phyloP scores from a whole-genome alignment of 2,888 invertebrate genomes.

The Sphaerolaimus hirsutus region DNA sequence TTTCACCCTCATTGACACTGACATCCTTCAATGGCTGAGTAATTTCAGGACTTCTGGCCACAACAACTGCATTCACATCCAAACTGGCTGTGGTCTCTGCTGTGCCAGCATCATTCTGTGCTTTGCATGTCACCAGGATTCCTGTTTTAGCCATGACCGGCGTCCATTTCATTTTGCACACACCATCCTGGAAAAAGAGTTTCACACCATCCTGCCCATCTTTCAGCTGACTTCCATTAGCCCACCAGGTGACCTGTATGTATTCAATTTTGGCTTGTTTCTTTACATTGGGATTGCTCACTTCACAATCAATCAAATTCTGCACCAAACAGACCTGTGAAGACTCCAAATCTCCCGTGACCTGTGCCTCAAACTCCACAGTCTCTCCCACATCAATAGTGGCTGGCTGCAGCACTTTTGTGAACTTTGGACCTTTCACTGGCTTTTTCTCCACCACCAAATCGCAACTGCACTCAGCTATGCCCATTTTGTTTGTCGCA shows the following conservation, averaged over 20 bases:
- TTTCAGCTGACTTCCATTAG: conserved; percentile 15
- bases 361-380: conserved; percentile 10
- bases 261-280: neutral
- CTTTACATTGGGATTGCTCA: neutral
- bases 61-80: conserved; percentile 36
- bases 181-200: conserved; percentile 7
- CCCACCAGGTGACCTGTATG: conserved; percentile 10
- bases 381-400: neutral
- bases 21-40: neutral
- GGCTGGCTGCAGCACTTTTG: neutral
- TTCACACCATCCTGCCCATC: conserved; percentile 17
- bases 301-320: too few species aligned
- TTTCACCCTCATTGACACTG: neutral
- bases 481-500: conserved; percentile 27
- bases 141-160: too few species aligned
- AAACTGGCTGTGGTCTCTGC: conserved; percentile 47
- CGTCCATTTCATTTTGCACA: neutral
- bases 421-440: neutral
- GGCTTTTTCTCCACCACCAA: conserved; percentile 18
- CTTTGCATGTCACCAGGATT: conserved; percentile 10
- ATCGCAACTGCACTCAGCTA: conserved; percentile 19
- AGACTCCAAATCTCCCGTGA: neutral
- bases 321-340: neutral
- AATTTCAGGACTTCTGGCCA: neutral
- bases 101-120: conserved; percentile 31